Base-by-base conservation (phyloP, 2,797 vertebrate species). In the Anableps anableps region DNA sequence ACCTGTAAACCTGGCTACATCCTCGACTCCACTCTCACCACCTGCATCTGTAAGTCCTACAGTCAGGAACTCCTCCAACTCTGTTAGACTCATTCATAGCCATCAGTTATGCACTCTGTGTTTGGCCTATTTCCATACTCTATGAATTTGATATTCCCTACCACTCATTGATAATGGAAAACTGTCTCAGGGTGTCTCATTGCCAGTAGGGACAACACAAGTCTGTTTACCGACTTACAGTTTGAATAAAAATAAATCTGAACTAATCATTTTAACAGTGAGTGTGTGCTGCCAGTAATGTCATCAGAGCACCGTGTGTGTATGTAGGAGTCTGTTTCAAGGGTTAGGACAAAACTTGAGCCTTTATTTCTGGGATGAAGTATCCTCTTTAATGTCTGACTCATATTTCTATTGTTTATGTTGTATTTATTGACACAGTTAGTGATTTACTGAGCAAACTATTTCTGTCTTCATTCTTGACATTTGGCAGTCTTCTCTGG, bases 1-100 rank as follows among this genome's bases (percentile, higher is more conserved):
- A 96, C 91, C 80, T 99, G 98, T 93, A 97, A 97, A 93, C 88
- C 96, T 11, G 98, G 98, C 82, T 99, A 95, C 91, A 91, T 97
- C 21, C 97, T 97, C 4, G 96, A 98, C 92, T 91, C 97, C 80
- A 95, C 96, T 0, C 95, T 97, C 85, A 97, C 96, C 82, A 94
- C 95, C 84, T 99, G 98, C 88, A 95, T 97, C 85, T 93, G 98
- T 99, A 96, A 99, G 98, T 97, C 88, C 14, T 29, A 1, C 53
- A 77, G 1, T 76, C 29, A 43, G 36, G 36, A 74, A n/a, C 48
- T 74, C 50, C 36, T 76, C 43, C 36, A 43, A n/a, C n/a, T 74
- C 48, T 45, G 47, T 66, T n/a, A 17, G 29, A 60, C 0, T 7
- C 38, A 84, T 48, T 7, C 36, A 77, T 5, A 73, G 77, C 4